phyloP scores from a whole-genome alignment of 1,140 invertebrate species.

The Carposina sasakii region DNA sequence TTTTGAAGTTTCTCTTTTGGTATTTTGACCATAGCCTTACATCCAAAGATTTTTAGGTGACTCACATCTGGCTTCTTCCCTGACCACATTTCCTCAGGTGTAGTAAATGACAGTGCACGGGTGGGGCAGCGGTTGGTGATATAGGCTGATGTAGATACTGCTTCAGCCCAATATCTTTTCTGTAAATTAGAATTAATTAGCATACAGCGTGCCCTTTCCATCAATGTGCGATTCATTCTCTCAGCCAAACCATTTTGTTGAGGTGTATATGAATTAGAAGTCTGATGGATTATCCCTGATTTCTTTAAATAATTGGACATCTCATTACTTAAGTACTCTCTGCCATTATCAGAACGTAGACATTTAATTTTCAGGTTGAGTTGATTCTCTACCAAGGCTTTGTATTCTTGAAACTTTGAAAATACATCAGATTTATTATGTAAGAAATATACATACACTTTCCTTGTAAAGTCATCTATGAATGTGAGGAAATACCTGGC shows the following conservation, averaged over 20 bases:
- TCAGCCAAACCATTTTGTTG: constrained; percentile 26
- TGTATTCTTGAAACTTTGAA: too few species aligned
- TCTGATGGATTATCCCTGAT: too few species aligned
- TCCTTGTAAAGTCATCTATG: too few species aligned
- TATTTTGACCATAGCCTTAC: constrained; percentile 36
- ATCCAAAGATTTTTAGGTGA: constrained; percentile 54
- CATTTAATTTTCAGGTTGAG: too few species aligned
- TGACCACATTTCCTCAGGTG: background rate
- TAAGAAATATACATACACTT: too few species aligned
- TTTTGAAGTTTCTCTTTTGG: constrained; percentile 36
- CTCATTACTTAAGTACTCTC: too few species aligned
- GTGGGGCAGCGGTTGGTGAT: background rate
- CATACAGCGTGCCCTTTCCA: constrained; percentile 20
- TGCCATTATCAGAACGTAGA: too few species aligned
- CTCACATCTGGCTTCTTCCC: constrained; percentile 21
- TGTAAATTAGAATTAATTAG: constrained; percentile 1
- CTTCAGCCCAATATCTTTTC: constrained; percentile 4
- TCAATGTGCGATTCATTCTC: constrained; percentile 19
- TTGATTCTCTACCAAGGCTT: too few species aligned
- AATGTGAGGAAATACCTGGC: too few species aligned
- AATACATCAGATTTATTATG: too few species aligned
- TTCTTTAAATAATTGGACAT: too few species aligned
- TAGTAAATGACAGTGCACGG: background rate
- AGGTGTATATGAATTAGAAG: constrained; percentile 5
- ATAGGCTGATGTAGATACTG: background rate